Evolutionary conservation across 1,140 invertebrate genomes (phyloP), one percentile per base, ranked within the genome.

Genomic region (Phortica variegata): DNA sequence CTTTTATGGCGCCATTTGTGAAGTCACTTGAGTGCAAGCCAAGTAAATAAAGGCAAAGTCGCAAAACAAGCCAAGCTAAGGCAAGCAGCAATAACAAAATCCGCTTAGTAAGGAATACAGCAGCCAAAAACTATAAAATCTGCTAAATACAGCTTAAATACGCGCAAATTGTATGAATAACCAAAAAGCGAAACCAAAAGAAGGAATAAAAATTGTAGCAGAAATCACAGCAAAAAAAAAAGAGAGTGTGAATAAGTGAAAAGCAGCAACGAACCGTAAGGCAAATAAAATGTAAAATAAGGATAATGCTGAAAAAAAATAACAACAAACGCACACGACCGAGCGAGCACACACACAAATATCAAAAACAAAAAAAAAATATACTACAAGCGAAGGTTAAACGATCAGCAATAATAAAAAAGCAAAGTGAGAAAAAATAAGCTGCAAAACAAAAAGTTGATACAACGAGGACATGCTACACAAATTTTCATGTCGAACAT

Each of bases 401-500:
- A 54, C 56, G 13, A 31, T 37, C 29, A 52, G 40, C 41, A 37
- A 49, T 13, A 37, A 19, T 16, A 36, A 44, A 20, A 47, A 41
- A 3, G 18, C 15, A 50, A 20, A 13, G 0, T 18, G 8, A 40
- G 12, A 31, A 26, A n/a, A 43, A 38, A 48, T 37, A 18, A 32
- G 16, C 23, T 31, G 31, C 21, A 26, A 32, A 39, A 45, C 15
- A 33, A 23, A 31, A 5, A 10, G 23, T 26, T 26, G 23, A 47
- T 34, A 26, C 39, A 43, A 58, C 23, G 51, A 39, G 57, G 56
- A 55, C 58, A 61, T 58, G 61, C 54, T 47, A 65, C 61, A 65
- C 61, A 65, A 65, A 68, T 68, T 54, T 60, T 68, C 60, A 51
- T 63, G 60, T 68, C 57, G 54, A 43, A 68, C 63, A 66, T 54